Base-by-base conservation (phyloP, 2,797 vertebrate species). In the Falco novaeseelandiae region DNA sequence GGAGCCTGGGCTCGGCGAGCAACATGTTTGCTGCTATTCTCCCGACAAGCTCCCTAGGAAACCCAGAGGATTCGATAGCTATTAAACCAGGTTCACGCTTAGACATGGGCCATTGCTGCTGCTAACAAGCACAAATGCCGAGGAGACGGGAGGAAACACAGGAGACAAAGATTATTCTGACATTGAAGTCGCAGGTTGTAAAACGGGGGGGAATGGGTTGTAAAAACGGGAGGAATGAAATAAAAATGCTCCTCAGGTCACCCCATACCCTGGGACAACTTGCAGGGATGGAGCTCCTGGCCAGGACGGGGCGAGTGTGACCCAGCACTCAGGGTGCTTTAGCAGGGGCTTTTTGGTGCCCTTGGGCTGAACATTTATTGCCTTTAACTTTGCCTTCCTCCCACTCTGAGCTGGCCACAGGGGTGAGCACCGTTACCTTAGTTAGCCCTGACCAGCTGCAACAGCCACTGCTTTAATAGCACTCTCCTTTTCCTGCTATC, bases 321-420 rank as follows among this genome's bases (percentile, higher is more conserved):
- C 14, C 14, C 1, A 5, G 51, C 3, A 1, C 48, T 44, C 0
- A 0, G 58, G 71, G 40, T 14, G 63, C 3, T 72, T 21, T 30
- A 9, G 14, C 7, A 40, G 20, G 26, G 25, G 48, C 18, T 38
- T 54, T 69, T 55, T 11, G n/a, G 36, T 70, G 42, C 25, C 4
- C 0, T 8, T 12, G 30, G 52, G 46, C 32, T 49, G 63, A 54
- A 46, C 2, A 0, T 17, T 44, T 65, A 22, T 12, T 7, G 30
- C n/a, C 1, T 40, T 65, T 42, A 52, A 48, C 34, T 29, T 30
- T 0, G 3, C 20, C 57, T 51, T 23, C 26, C 19, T 25, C 16
- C 25, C 27, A 9, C 49, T 13, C 40, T 4, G 19, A 72, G 79
- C n/a, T 25, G 38, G 22, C 29, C 19, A 14, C 16, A 9, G 71